Percentiles rank a stretch among this genome's conserved stretches.
Evolutionary conservation across 2,888 invertebrate species (phyloP).

Genomic region (Biston betularia): DNA sequence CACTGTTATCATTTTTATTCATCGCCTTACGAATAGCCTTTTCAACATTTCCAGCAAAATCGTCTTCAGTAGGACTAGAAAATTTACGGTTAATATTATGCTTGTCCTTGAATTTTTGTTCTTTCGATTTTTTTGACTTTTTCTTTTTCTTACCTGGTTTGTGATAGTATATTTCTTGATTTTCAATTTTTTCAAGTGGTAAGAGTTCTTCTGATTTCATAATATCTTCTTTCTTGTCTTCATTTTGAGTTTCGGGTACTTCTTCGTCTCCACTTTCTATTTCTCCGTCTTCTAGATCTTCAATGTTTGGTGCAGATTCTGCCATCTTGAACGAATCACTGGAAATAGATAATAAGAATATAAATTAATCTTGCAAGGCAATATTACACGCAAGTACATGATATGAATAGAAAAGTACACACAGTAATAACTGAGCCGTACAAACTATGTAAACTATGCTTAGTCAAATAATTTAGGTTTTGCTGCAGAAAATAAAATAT

Average conservation of each 20-base stretch:
- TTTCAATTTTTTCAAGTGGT: conserved; percentile 61
- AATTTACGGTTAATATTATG: conserved; percentile 81
- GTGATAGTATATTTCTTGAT: conserved; percentile 67
- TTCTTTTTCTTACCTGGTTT: conserved; percentile 85
- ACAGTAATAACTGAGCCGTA: neutral
- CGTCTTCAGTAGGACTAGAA: conserved; percentile 85
- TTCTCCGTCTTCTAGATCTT: conserved; percentile 95
- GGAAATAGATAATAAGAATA: conserved; percentile 57
- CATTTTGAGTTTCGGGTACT: conserved; percentile 56
- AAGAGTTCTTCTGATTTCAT: conserved; percentile 51
- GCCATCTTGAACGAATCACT: conserved; percentile 73
- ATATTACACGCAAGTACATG: neutral
- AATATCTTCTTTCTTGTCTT: conserved; percentile 58
- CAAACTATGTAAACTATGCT: neutral
- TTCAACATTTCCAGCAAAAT: conserved; percentile 92
- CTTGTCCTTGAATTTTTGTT: conserved; percentile 82
- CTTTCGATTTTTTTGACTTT: conserved; percentile 72
- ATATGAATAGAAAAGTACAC: too few relatives aligned
- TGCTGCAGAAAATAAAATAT: too few relatives aligned
- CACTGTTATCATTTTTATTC: conserved; percentile 88
- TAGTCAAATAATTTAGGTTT: too few relatives aligned
- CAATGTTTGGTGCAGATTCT: conserved; percentile 63
- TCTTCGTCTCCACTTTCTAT: conserved; percentile 89
- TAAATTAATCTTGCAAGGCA: neutral
- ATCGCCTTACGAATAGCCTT: conserved; percentile 91